phyloP scores from a whole-genome alignment of 1,140 invertebrate genomes.

The Tetramorium alpestre region DNA sequence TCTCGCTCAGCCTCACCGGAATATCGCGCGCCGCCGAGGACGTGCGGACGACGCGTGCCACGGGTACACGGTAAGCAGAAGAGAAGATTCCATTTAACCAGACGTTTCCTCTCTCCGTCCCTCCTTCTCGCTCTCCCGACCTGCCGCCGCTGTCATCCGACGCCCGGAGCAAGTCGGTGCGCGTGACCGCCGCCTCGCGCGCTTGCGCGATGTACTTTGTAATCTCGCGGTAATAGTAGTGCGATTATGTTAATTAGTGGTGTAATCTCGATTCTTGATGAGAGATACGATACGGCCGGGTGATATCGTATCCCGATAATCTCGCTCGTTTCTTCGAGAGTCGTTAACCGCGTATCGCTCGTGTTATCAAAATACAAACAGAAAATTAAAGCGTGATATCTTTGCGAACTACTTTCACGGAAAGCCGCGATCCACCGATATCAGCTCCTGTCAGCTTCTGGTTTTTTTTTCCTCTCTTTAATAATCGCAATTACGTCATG shows the following conservation, averaged over 20 bases:
- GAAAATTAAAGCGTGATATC: too few species aligned
- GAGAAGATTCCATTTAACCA: background rate
- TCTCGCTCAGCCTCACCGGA: background rate
- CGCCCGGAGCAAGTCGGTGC: background rate
- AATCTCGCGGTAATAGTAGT: background rate
- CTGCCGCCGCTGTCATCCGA: background rate
- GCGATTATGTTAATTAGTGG: background rate
- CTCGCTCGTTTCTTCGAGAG: background rate
- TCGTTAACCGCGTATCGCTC: too few species aligned
- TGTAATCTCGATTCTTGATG: background rate
- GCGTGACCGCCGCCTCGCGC: background rate
- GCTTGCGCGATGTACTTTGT: background rate
- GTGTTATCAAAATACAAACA: too few species aligned
- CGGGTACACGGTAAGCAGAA: background rate
- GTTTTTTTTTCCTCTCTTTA: background rate
- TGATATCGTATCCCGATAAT: background rate
- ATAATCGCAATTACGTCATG: background rate
- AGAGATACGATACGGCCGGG: too few species aligned
- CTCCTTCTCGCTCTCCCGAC: background rate
- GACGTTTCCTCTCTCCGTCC: background rate
- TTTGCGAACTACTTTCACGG: too few species aligned
- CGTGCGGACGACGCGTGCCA: background rate
- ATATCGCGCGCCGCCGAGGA: background rate
- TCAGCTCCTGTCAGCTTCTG: too few species aligned
- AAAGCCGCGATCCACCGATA: too few species aligned